Evolutionary conservation across 2,113 vertebrate species (phyloP).

Genomic region (Gulo gulo): DNA sequence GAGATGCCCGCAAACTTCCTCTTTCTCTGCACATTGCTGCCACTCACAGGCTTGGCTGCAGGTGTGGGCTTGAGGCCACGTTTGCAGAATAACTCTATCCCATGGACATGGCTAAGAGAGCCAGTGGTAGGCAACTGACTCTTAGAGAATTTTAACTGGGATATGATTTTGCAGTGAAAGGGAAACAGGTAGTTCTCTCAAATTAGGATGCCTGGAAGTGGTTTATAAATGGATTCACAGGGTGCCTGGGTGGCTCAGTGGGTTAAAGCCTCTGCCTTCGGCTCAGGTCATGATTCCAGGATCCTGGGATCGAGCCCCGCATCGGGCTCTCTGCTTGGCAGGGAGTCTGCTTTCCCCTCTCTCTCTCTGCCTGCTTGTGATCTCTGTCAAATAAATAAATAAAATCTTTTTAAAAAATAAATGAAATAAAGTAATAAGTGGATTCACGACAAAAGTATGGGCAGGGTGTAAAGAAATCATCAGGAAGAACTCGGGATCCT

Average conservation of each 20-base stretch:
- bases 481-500: neutral
- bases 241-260: no score
- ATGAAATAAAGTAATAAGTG: neutral
- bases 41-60: neutral
- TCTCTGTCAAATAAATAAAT: no score
- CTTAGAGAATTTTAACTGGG: neutral
- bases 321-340: no score
- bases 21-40: neutral
- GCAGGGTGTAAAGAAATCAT: neutral
- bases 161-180: neutral
- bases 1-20: neutral
- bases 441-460: neutral
- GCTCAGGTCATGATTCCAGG: no score
- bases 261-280: no score
- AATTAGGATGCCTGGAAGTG: neutral
- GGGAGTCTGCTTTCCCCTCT: no score
- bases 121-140: neutral
- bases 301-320: no score
- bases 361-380: no score
- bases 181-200: neutral
- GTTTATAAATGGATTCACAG: neutral
- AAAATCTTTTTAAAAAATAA: no score
- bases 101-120: neutral
- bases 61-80: neutral
- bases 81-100: neutral